phyloP scores from a whole-genome alignment of 2,113 vertebrate genomes.

The Indicator maculatus region DNA sequence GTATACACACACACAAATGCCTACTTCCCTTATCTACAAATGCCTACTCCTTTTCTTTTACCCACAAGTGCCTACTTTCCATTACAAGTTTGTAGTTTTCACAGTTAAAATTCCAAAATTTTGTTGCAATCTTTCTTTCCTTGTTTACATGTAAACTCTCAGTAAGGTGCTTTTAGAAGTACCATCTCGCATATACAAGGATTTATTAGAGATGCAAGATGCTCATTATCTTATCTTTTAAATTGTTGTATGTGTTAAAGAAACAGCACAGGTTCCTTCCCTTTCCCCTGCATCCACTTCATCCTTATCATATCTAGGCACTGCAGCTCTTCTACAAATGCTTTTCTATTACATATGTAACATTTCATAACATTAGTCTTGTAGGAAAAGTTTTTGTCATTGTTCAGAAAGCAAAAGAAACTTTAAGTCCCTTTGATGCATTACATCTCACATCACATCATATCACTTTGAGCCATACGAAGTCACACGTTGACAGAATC shows the following conservation, averaged over 20 bases:
- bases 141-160: not conserved
- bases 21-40: not conserved
- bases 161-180: not conserved
- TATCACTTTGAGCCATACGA: slow-evolving; percentile 30
- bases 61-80: not conserved
- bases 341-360: not conserved
- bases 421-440: slow-evolving; percentile 44
- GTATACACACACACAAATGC: accelerated
- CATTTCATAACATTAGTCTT: slow-evolving; percentile 9
- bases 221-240: not conserved
- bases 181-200: not conserved
- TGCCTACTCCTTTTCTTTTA: not conserved
- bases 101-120: not conserved
- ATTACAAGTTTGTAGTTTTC: not conserved
- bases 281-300: not conserved
- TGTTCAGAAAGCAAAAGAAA: slow-evolving; percentile 35
- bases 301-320: not conserved
- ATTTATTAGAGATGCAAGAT: not conserved
- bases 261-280: not conserved
- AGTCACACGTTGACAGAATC: slow-evolving; percentile 18
- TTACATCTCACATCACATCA: slow-evolving; percentile 34
- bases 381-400: slow-evolving; percentile 35
- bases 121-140: not conserved
- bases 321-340: not conserved
- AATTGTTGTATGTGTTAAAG: not conserved